Base-by-base conservation (phyloP, 2,113 vertebrate species). In the Lipophrys pholis region DNA sequence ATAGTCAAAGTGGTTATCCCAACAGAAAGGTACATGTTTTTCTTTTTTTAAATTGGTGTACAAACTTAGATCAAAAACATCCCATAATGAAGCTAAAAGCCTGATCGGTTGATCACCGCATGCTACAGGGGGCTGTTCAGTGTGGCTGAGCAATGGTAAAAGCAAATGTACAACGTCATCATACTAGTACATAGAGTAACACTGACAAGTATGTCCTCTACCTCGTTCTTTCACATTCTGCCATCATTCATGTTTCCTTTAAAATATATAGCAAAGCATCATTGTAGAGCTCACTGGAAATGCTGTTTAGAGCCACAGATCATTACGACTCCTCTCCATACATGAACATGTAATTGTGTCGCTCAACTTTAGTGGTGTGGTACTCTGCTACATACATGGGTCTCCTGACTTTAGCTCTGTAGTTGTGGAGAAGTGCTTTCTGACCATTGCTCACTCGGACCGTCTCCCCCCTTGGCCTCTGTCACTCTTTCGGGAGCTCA, bases 1-100 rank as follows among this genome's bases (percentile, higher is more conserved):
- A 99, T 99, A 99, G 98, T 99, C 97, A 99, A 99, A 99, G 98
- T 99, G 98, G 98, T 99, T 99, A 99, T 99, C 97, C 98, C 98
- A 99, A 99, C 98, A 99, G 98, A 99, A 99, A 99, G 98, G 98
- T 99, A 99, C 98, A 98, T 98, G 96, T 97, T 98, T 95, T 99
- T 97, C 95, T 95, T 98, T 96, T 97, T 97, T 97, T 95, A 80
- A 94, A 98, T 97, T 99, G 95, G 96, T 97, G 93, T 97, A 87
- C 95, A 96, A 96, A 96, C 94, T 95, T 96, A 96, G 96, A 93
- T 95, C 85, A 65, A 86, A 85, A 72, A 94, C 89, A 93, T 97
- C 97, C 97, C 96, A 95, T 96, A 94, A 86, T 87, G 77, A 96
- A 93, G 92, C 86, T 92, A 85, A 93, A 93, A 93, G 80, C 78